These are phyloP conservation scores for Aspidiotus rigidus DNA, from an alignment of 2,888 invertebrate species.

Conservation along the genomic window DNA sequence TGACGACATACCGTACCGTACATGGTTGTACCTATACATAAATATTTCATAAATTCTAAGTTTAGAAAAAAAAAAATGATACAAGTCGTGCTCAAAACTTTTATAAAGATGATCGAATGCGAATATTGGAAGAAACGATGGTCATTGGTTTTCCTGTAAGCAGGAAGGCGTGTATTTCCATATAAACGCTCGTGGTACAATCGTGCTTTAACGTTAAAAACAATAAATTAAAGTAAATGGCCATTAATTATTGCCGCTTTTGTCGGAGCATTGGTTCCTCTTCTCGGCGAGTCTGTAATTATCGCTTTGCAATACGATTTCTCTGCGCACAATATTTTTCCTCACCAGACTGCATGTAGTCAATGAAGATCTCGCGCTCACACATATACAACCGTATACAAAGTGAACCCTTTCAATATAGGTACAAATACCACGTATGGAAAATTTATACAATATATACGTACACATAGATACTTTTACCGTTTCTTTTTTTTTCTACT, in stretches of 20 bases:
- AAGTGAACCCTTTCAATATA: background rate
- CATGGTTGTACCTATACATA: no score
- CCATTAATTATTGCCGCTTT: constrained; percentile 28
- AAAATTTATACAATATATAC: no score
- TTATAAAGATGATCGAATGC: no score
- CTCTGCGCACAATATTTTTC: constrained; percentile 3
- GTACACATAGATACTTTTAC: no score
- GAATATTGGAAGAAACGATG: no score
- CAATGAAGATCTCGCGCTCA: background rate
- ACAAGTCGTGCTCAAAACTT: no score
- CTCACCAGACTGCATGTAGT: background rate
- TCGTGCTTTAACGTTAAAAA: constrained; percentile 24
- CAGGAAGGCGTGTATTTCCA: constrained; percentile 25
- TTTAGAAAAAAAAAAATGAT: no score
- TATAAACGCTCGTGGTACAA: constrained; percentile 23
- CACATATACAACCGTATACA: background rate
- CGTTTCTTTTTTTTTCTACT: no score
- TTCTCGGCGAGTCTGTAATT: constrained; percentile 19
- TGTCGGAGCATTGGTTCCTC: constrained; percentile 27
- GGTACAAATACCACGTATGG: no score
- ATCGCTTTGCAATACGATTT: constrained; percentile 27
- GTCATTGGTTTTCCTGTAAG: constrained; percentile 1
- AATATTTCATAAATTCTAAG: no score
- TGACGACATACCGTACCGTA: no score
- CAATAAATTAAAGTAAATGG: constrained; percentile 26